Evolutionary conservation across 2,888 invertebrate genomes (phyloP).

Genomic region (Chrysolina americana): DNA sequence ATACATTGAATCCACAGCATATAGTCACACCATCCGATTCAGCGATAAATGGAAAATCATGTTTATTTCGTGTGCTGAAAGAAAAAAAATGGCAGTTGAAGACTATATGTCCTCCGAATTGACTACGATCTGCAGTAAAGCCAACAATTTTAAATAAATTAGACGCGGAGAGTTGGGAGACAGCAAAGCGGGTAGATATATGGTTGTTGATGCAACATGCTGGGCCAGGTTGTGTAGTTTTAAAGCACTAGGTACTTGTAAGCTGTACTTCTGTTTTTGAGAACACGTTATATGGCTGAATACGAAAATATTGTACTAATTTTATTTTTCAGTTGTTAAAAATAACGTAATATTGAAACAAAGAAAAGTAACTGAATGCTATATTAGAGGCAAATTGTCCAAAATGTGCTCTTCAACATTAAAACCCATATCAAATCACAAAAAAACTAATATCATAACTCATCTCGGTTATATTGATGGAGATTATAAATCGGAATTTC

Average conservation of each 20-base stretch:
- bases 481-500: no score
- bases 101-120: conserved; percentile 12
- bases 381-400: no score
- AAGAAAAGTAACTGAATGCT: no score
- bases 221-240: background rate
- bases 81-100: conserved; percentile 6
- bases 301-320: no score
- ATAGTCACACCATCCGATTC: background rate
- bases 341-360: no score
- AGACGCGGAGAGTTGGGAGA: conserved; percentile 9
- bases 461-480: no score
- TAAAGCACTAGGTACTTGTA: background rate
- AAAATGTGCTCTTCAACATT: no score
- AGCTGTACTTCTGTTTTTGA: no score
- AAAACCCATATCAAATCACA: no score
- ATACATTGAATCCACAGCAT: background rate
- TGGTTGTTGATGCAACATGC: background rate
- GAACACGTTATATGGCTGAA: no score
- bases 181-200: background rate
- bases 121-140: background rate
- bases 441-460: no score
- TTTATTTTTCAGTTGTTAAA: no score
- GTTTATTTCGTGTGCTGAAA: conserved; percentile 3
- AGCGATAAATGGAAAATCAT: conserved; percentile 2
- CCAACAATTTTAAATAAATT: conserved; percentile 16